Conservation (phyloP, 1,140 invertebrate genomes). For the Diprion similis region DNA sequence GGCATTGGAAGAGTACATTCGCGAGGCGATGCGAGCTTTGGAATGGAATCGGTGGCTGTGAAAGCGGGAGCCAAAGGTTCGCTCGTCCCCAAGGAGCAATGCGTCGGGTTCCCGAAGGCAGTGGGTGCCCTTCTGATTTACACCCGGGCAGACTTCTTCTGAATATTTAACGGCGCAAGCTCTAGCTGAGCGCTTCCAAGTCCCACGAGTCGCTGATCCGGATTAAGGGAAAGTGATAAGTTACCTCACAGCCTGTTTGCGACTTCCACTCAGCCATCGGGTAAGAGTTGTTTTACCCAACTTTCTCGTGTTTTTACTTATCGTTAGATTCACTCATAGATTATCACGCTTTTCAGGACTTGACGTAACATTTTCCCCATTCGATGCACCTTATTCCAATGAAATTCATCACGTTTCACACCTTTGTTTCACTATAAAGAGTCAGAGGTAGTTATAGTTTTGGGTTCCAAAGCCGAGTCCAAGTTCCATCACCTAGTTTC, state of each 20-base stretch:
- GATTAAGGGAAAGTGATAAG: conserved; percentile 52
- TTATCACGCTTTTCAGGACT: no score
- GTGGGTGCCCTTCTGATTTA: conserved; percentile 41
- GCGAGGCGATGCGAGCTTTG: not conserved
- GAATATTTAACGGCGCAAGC: conserved; percentile 48
- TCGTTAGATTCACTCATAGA: no score
- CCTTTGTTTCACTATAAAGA: no score
- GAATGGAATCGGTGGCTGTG: not conserved
- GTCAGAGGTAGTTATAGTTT: no score
- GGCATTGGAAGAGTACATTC: no score
- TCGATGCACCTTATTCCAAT: no score
- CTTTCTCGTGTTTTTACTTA: not conserved
- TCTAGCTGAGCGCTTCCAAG: conserved; percentile 31
- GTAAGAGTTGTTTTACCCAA: conserved; percentile 16
- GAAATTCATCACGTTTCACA: no score
- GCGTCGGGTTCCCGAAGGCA: not conserved
- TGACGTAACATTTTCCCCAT: no score
- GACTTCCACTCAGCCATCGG: conserved; percentile 34
- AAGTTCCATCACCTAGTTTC: no score
- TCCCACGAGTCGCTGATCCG: conserved; percentile 43
- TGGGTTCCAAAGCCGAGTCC: no score
- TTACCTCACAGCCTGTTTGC: conserved; percentile 35
- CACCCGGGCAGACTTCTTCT: conserved; percentile 41
- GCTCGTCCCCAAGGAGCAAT: conserved; percentile 10
- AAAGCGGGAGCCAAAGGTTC: conserved; percentile 1